Evolutionary conservation across 2,113 vertebrate genomes (phyloP), one percentile per base, ranked within the genome.

Genomic region (Uropsilus gracilis): DNA sequence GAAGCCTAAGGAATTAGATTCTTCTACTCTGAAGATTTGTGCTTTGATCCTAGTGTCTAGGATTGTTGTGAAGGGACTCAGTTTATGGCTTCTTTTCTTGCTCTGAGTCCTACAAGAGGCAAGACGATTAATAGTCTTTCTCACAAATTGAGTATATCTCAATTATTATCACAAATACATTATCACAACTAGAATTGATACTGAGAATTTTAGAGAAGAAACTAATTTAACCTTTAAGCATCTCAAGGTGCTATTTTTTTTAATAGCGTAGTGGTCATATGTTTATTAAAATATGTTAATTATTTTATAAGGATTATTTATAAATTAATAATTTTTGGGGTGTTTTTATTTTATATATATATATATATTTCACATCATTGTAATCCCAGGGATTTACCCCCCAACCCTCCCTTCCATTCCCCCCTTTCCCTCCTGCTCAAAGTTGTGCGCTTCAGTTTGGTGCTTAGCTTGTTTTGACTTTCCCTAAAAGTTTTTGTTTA

Each of bases 211-310:
- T 89, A 86, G 53, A 91, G 76, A 71, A 87, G 42, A 91, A 91
- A 68, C 34, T 81, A 86, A 97, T 86, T 91, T 80, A 95, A 87
- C 53, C 48, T 89, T 89, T 44, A 83, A 69, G 53, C 69, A 55
- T 59, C 89, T 94, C 59, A 72, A 89, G 83, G 37, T 73, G 48
- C 48, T 91, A 86, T 97, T 72, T 8, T n/a, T n/a, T n/a, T n/a
- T n/a, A n/a, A n/a, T n/a, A n/a, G n/a, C n/a, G n/a, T n/a, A n/a
- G n/a, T n/a, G n/a, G n/a, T n/a, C n/a, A n/a, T n/a, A n/a, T n/a
- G n/a, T n/a, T n/a, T n/a, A n/a, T n/a, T n/a, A n/a, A n/a, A n/a
- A n/a, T n/a, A n/a, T n/a, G n/a, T n/a, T n/a, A n/a, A n/a, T n/a
- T n/a, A n/a, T n/a, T n/a, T n/a, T n/a, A n/a, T n/a, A n/a, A n/a